These are phyloP conservation scores for Mesorhabditis sp. DNA, from an alignment of 2,888 invertebrate species.

Conservation along the genomic window DNA sequence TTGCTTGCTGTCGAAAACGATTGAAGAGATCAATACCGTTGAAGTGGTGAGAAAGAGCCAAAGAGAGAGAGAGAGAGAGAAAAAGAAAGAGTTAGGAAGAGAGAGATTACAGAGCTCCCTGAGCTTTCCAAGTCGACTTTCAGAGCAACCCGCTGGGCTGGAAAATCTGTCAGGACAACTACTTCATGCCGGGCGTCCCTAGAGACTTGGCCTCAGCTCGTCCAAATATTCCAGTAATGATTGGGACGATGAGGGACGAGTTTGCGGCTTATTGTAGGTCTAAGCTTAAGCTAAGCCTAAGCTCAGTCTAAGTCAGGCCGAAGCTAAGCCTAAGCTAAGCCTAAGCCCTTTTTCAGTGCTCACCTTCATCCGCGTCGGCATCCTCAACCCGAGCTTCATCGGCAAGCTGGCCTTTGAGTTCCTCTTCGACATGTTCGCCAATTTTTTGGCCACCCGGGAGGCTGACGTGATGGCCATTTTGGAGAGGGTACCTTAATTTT, in stretches of 20 bases:
- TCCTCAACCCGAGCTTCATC: too few species aligned
- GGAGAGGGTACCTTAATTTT: background rate
- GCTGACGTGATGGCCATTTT: background rate
- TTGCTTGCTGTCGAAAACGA: conserved; percentile 6
- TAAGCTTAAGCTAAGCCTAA: too few species aligned
- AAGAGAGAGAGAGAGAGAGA: background rate
- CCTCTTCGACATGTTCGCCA: background rate
- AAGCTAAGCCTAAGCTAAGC: too few species aligned
- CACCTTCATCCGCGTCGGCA: too few species aligned
- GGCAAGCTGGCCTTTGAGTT: background rate
- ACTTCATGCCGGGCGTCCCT: conserved; percentile 13
- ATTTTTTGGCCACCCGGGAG: background rate
- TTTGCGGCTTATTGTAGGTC: background rate
- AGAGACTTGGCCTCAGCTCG: conserved; percentile 9
- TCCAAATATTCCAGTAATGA: conserved; percentile 11
- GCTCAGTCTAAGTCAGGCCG: too few species aligned
- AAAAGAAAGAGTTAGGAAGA: background rate
- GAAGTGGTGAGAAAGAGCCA: background rate
- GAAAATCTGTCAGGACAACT: conserved; percentile 13
- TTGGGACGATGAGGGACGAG: conserved; percentile 9
- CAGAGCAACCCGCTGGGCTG: conserved; percentile 9
- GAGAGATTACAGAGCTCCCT: background rate
- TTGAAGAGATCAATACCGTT: background rate
- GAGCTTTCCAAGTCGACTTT: background rate
- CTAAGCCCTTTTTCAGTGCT: too few species aligned